These are phyloP conservation scores for Plestiodon gilberti DNA, from an alignment of 2,113 vertebrate genomes.

Conservation along the genomic window DNA sequence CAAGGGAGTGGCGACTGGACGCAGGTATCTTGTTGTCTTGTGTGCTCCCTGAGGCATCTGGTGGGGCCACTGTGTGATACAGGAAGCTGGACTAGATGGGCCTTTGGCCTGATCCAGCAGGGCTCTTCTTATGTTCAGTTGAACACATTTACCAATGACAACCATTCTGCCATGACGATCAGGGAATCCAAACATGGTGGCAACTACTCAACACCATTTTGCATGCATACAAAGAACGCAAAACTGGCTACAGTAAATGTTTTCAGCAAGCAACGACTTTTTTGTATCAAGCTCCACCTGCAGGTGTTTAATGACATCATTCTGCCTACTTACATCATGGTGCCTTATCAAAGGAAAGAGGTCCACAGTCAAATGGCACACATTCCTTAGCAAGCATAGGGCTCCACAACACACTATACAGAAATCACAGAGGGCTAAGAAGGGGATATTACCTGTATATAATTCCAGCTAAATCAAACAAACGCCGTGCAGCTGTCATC, in stretches of 20 bases:
- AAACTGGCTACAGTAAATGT: not conserved
- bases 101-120: too few species aligned
- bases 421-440: not conserved
- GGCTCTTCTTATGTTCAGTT: too few species aligned
- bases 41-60: too few species aligned
- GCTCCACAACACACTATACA: not conserved
- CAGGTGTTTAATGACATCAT: not conserved
- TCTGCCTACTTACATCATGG: not conserved
- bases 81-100: too few species aligned
- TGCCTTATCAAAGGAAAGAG: not conserved
- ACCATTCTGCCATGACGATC: not conserved
- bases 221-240: not conserved
- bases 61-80: too few species aligned
- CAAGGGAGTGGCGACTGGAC: too few species aligned
- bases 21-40: too few species aligned
- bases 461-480: slow-evolving; percentile 87
- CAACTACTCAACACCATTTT: not conserved
- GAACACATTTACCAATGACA: too few species aligned
- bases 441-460: slow-evolving; percentile 79
- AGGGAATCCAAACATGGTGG: not conserved
- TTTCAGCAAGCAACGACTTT: not conserved
- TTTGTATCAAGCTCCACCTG: not conserved
- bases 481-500: slow-evolving; percentile 86
- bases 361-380: not conserved
- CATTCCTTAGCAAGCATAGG: not conserved